Base-by-base conservation (phyloP, 2,888 invertebrate genomes). In the Antheraea assamensis region DNA sequence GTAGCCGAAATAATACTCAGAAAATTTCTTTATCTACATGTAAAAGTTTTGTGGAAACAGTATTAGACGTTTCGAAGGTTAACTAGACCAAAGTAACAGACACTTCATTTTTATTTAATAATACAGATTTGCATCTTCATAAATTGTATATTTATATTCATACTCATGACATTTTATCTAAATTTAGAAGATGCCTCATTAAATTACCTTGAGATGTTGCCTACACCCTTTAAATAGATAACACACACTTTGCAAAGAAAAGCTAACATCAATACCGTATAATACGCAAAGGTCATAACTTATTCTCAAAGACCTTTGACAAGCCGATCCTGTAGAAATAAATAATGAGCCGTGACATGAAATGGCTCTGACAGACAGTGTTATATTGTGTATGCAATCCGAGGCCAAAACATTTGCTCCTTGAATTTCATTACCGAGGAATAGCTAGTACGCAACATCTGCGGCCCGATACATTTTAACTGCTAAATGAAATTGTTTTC, bases 351-450 rank as follows among this genome's bases (percentile, higher is more conserved):
- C 13, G 35, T 19, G 68, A 68, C 21, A 35, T 35, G n/a, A 17
- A 68, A 68, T 35, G n/a, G 21, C n/a, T 35, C 68, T 68, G 68
- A n/a, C 68, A 68, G 68, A 19, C 35, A 68, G n/a, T 68, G 61
- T 64, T 30, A 64, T 64, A 68, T 68, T 68, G 35, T 68, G 35
- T 35, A 68, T 68, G 68, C 68, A 68, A 35, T 68, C 35, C 68
- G 68, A 68, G n/a, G 68, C 68, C 68, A 35, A 68, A 68, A 68
- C 68, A 31, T 68, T 68, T 68, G 68, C 68, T 68, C 68, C 68
- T 68, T 68, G 68, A 68, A 35, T 68, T 68, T 68, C 68, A 68
- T 68, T 68, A 68, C 68, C 0, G 68, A 68, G 21, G n/a, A 31
- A 35, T 35, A 21, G 31, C 31, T 68, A 3, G 68, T n/a, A 68